These are phyloP conservation scores for Conus canariensis DNA, from an alignment of 2,888 invertebrate genomes.

Conservation along the genomic window DNA sequence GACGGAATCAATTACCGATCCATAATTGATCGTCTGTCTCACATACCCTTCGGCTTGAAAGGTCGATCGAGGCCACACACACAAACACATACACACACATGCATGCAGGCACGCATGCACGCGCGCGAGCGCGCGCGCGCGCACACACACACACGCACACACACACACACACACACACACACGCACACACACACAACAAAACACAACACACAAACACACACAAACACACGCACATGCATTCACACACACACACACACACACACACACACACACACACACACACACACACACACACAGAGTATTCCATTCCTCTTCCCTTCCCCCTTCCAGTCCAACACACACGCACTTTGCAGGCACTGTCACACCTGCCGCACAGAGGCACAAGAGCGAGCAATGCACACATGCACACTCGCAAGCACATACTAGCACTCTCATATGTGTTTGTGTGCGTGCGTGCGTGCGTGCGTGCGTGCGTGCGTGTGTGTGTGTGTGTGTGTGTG, in stretches of 20 bases:
- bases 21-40: neutral
- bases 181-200: neutral
- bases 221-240: conserved; percentile 20
- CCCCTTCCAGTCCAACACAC: too few species aligned
- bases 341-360: too few species aligned
- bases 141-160: too few species aligned
- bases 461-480: neutral
- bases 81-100: neutral
- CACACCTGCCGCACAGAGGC: too few species aligned
- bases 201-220: neutral
- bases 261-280: neutral
- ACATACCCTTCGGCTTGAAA: too few species aligned
- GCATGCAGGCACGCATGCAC: neutral
- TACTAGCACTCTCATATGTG: neutral
- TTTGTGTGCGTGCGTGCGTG: neutral
- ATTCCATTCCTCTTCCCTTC: too few species aligned
- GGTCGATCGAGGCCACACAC: neutral
- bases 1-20: neutral
- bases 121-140: too few species aligned
- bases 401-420: too few species aligned
- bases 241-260: conserved; percentile 29
- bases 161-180: neutral
- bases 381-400: too few species aligned
- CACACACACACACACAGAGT: neutral
- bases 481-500: neutral